Evolutionary conservation across 2,113 vertebrate species (phyloP), one percentile per base, ranked within the genome.

Genomic region (Lepus americanus): DNA sequence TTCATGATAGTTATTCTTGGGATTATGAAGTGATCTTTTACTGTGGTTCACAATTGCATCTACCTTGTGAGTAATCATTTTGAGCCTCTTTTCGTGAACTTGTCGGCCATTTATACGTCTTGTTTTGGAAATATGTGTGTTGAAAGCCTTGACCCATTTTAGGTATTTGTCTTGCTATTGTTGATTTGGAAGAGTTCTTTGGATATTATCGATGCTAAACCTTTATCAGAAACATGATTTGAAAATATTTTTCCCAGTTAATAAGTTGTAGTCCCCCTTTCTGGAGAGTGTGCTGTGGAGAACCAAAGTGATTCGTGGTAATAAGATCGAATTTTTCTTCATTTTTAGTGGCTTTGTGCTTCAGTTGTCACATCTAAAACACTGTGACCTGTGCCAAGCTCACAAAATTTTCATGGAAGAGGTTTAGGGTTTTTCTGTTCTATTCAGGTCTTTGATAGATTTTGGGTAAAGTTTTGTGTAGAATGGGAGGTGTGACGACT

Each of bases 201-300:
- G 19, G 79, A 63, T 44, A 67, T 91, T 86, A 63, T 95, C 39
- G 23, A 36, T 78, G 36, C 59, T 89, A 83, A 59, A 55, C n/a
- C 13, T 9, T 70, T 61, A 55, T 4, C 25, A 87, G 25, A 36
- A 39, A 27, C 22, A 66, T 67, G 36, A 44, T 67, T 61, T 77
- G 44, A 51, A 94, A 70, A 70, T 67, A 23, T 55, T 53, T 89
- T 87, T 29, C 6, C 39, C 17, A 53, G 83, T 86, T 19, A 36
- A 0, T 79, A 23, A 12, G 14, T 36, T 85, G 16, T 55, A 11
- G 82, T 59, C 84, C 61, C 4, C 76, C 27, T 95, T 77, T 70
- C 27, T 49, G 29, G 29, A 84, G 51, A 1, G 14, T 51, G 2
- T 78, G 36, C 8, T 72, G 92, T 80, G 44, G 81, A 63, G 12